Base-by-base conservation (phyloP, 2,888 invertebrate species). In the Acrobasis repandana region DNA sequence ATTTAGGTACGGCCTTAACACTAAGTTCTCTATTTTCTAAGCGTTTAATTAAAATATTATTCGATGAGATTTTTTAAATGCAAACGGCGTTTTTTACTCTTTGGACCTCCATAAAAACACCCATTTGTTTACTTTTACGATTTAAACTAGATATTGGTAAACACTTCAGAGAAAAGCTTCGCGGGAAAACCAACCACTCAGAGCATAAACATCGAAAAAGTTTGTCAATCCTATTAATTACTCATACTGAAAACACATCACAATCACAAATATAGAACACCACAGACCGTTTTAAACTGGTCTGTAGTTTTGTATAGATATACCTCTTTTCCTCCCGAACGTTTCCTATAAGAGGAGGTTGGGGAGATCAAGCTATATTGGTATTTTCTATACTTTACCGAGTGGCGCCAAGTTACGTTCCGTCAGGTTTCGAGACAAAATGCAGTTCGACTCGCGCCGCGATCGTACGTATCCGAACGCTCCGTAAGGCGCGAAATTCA, bases 401-500 rank as follows among this genome's bases (percentile, higher is more conserved):
- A 49, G 73, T 68, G 76, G 79, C 80, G 82, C 80, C 77, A 73
- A 77, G 73, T 68, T 78, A 66, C 34, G 16, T 58, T 49, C 58
- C 20, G 49, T 20, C 20, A 4, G 18, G 16, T 49, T 36, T 36
- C 16, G 34, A 38, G 9, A 20, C 36, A 48, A 48, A 58, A 48
- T 60, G 51, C 51, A 60, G 52, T 52, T 47, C 46, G 15, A 77
- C 73, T 67, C 74, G 76, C 82, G 76, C 63, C 67, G 79, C 72
- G 85, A 58, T 63, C 77, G 76, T 86, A 85, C 88, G 88, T 78
- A 66, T 72, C 66, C 65, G 51, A 67, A 65, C 70, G 67, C 36
- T 52, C 46, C 57, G 57, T 14, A 60, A 59, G 70, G 73, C 73
- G 63, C 65, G 72, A 69, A 56, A 67, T 61, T 56, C 61, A 67